Conservation (phyloP, 2,797 vertebrate species). For the Pangasius mekongensis region DNA sequence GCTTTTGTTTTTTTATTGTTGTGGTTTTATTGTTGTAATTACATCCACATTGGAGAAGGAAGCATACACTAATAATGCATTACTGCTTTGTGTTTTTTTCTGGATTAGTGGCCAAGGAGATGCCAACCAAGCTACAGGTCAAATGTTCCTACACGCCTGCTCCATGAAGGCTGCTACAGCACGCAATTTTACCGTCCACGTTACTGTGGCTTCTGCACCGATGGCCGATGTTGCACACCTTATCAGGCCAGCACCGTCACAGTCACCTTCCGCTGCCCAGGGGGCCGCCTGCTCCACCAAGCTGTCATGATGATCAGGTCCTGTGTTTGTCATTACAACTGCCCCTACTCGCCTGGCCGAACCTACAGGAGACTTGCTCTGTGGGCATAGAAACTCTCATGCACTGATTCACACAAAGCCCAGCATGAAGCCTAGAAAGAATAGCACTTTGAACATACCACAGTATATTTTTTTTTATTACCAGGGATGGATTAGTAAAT, state of each 20-base stretch:
- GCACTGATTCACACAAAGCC: conserved; percentile 16
- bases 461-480: conserved; percentile 1
- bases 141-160: conserved; percentile 63
- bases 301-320: conserved; percentile 78
- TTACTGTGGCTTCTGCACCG: conserved; percentile 75
- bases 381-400: conserved; percentile 62
- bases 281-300: conserved; percentile 59
- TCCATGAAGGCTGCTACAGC: conserved; percentile 76
- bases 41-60: not conserved
- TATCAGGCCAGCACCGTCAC: conserved; percentile 65
- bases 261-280: conserved; percentile 72
- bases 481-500: not conserved
- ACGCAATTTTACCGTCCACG: conserved; percentile 60
- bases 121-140: conserved; percentile 72
- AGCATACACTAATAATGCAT: not conserved
- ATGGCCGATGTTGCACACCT: conserved; percentile 76
- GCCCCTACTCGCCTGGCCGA: conserved; percentile 60
- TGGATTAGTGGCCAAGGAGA: conserved; percentile 61
- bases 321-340: conserved; percentile 75
- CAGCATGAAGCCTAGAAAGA: conserved; percentile 14
- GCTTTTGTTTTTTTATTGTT: not conserved
- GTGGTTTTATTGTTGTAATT: not conserved
- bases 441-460: conserved; percentile 40
- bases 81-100: not conserved
- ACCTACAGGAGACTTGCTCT: conserved; percentile 62